These are phyloP conservation scores for Callipepla squamata DNA, from an alignment of 2,113 vertebrate genomes.

Conservation along the genomic window DNA sequence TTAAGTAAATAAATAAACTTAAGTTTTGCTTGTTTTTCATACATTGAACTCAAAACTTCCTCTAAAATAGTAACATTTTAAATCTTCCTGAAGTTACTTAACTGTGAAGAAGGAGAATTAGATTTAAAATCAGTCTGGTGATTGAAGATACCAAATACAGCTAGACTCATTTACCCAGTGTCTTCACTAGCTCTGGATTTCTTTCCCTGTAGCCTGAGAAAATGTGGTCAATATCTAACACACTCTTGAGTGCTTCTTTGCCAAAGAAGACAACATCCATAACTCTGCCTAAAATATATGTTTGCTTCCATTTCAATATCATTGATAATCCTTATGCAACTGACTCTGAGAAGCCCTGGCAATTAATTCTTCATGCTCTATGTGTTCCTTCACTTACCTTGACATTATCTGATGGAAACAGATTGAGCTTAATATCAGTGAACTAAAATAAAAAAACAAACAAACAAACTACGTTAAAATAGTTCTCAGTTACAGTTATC, in stretches of 20 bases:
- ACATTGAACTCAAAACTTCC: not conserved
- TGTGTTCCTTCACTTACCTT: not conserved
- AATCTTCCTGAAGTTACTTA: not conserved
- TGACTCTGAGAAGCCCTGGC: not conserved
- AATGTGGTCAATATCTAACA: not conserved
- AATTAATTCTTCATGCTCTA: not conserved
- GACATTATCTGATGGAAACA: not conserved
- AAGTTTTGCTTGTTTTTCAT: not conserved
- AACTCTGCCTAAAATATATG: not conserved
- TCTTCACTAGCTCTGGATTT: not conserved
- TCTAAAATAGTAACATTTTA: not conserved
- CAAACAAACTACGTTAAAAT: not conserved
- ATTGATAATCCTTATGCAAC: not conserved
- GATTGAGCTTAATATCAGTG: not conserved
- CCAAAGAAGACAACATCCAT: not conserved
- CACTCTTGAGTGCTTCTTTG: not conserved
- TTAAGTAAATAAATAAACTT: not conserved
- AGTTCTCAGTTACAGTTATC: not conserved
- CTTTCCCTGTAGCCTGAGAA: not conserved
- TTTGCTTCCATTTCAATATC: not conserved
- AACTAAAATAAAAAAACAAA: not conserved
- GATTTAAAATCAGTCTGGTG: not conserved
- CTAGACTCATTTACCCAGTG: not conserved
- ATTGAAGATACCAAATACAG: not conserved
- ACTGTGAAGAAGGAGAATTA: not conserved